Evolutionary conservation across 2,113 vertebrate species (phyloP).

Genomic region (Eurystomus gularis): DNA sequence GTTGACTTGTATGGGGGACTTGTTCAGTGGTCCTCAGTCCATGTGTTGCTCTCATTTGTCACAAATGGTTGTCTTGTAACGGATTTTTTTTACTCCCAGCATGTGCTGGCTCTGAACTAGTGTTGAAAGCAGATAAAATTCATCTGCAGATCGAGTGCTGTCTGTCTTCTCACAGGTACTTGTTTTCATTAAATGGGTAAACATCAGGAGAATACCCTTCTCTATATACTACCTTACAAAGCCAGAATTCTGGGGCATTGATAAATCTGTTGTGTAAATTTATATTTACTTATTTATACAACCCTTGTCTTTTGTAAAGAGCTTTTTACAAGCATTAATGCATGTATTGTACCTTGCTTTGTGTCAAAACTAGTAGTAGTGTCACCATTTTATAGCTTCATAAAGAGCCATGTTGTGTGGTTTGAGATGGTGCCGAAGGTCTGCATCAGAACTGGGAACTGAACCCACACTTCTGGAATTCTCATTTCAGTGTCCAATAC

Average conservation of each 20-base stretch:
- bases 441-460: neutral
- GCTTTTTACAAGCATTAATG: neutral
- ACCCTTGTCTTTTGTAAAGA: neutral
- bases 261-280: neutral
- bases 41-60: slow-evolving; percentile 12
- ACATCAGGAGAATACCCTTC: neutral
- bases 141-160: slow-evolving; percentile 35
- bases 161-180: slow-evolving; percentile 17
- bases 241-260: neutral
- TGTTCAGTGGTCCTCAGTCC: neutral
- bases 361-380: neutral
- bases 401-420: neutral
- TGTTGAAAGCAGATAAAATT: slow-evolving; percentile 16
- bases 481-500: neutral
- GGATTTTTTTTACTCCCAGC: slow-evolving; percentile 33
- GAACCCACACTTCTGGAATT: neutral
- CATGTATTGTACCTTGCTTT: neutral
- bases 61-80: neutral
- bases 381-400: neutral
- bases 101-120: slow-evolving; percentile 35
- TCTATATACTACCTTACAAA: neutral
- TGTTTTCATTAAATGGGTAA: neutral
- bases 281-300: neutral
- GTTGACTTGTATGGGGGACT: neutral
- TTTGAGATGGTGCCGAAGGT: neutral